Evolutionary conservation across 1,140 invertebrate species (phyloP).

Genomic region (Harlomillsia oculata): DNA sequence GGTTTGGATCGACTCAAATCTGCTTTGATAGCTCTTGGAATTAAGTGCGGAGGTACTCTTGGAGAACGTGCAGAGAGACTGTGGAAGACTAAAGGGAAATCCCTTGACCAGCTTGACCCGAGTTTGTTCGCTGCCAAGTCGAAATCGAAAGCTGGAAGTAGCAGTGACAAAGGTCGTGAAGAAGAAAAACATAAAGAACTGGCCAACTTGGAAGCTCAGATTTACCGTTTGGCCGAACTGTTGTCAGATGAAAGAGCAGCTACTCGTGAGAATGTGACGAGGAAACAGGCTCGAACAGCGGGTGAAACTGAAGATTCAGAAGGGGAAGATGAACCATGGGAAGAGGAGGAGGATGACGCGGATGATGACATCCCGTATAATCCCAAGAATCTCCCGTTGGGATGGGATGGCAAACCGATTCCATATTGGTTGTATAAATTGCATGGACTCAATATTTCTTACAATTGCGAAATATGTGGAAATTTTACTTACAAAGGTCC

Average conservation of each 20-base stretch:
- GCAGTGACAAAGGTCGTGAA: conserved; percentile 43
- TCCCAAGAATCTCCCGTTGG: conserved; percentile 96
- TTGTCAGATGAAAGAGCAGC: conserved; percentile 72
- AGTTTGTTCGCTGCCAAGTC: conserved; percentile 81
- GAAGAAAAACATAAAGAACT: conserved; percentile 63
- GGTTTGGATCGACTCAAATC: conserved; percentile 95
- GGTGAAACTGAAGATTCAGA: conserved; percentile 89
- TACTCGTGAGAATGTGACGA: conserved; percentile 95
- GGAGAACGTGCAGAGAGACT: conserved; percentile 93
- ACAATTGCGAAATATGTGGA: conserved; percentile 99
- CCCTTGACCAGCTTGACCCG: conserved; percentile 68
- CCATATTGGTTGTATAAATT: conserved; percentile 99
- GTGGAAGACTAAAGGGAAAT: conserved; percentile 91
- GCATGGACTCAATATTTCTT: conserved; percentile 97
- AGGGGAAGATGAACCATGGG: conserved; percentile 74
- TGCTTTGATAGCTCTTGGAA: conserved; percentile 88
- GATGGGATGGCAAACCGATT: conserved; percentile 99
- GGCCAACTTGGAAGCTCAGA: conserved; percentile 74
- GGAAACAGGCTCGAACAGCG: conserved; percentile 93
- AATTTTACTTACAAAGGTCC: conserved; percentile 99
- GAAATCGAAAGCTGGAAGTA: conserved; percentile 53
- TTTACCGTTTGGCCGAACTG: conserved; percentile 73
- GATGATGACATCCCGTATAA: conserved; percentile 95
- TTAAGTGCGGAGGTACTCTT: conserved; percentile 95
- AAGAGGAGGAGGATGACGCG: conserved; percentile 80